Evolutionary conservation across 2,797 vertebrate genomes (phyloP).

Genomic region (Decapterus maruadsi): DNA sequence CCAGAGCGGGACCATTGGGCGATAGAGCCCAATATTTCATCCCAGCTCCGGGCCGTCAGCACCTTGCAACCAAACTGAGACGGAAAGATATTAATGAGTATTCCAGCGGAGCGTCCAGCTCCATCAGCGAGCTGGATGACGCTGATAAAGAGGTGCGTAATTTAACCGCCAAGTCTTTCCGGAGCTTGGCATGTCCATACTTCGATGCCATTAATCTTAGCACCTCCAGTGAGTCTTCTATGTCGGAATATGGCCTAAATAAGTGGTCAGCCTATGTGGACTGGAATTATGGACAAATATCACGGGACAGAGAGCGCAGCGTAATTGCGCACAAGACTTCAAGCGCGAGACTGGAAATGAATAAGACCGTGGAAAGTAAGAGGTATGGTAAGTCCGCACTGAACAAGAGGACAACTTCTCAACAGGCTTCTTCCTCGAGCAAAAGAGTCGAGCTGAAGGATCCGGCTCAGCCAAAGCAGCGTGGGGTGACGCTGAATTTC

Average conservation of each 20-base stretch:
- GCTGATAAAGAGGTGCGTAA: slow-evolving; percentile 98
- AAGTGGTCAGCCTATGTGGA: slow-evolving; percentile 95
- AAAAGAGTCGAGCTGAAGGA: slow-evolving; percentile 73
- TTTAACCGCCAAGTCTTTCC: slow-evolving; percentile 95
- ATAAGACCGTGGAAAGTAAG: slow-evolving; percentile 67
- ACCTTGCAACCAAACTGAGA: slow-evolving; percentile 87
- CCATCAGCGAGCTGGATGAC: slow-evolving; percentile 96
- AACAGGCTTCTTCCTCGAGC: slow-evolving; percentile 66
- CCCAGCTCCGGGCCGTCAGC: slow-evolving; percentile 92
- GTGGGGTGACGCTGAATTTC: slow-evolving; percentile 86
- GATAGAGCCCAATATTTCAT: slow-evolving; percentile 86
- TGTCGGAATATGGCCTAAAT: slow-evolving; percentile 91
- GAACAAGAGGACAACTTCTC: slow-evolving; percentile 63
- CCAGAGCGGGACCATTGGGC: slow-evolving; percentile 80
- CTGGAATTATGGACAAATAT: slow-evolving; percentile 90
- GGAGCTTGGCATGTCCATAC: slow-evolving; percentile 95
- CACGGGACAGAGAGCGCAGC: slow-evolving; percentile 82
- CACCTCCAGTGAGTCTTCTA: slow-evolving; percentile 93
- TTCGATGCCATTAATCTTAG: slow-evolving; percentile 94
- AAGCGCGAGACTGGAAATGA: slow-evolving; percentile 78
- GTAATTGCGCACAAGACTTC: slow-evolving; percentile 82
- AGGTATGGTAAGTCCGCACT: slow-evolving; percentile 50
- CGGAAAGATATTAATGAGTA: slow-evolving; percentile 91
- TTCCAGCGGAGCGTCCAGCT: slow-evolving; percentile 96
- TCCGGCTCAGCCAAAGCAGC: slow-evolving; percentile 74